These are phyloP conservation scores for Drosophila rhopaloa DNA, from an alignment of 1,140 invertebrate species.

Conservation along the genomic window DNA sequence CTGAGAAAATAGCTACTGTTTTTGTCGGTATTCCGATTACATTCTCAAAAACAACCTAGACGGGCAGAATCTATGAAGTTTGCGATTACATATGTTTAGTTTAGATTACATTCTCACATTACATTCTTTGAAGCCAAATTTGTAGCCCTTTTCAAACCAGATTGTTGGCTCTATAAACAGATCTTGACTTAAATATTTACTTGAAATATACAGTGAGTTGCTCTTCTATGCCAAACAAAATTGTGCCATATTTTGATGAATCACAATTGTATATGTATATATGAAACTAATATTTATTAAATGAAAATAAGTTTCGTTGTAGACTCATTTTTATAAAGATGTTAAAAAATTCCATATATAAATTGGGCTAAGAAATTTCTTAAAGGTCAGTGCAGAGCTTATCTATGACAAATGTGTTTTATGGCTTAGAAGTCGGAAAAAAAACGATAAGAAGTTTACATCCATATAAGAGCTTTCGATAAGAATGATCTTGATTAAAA, in stretches of 20 bases:
- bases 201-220: background rate
- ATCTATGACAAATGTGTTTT: conserved; percentile 8
- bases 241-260: no score
- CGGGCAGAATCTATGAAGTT: background rate
- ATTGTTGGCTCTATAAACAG: no score
- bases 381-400: conserved; percentile 3
- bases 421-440: background rate
- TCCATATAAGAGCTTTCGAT: conserved; percentile 9
- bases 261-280: no score
- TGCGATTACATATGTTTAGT: background rate
- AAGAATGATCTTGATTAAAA: background rate
- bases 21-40: background rate
- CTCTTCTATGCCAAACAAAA: background rate
- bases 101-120: background rate
- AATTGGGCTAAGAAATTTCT: background rate
- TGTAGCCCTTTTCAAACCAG: no score
- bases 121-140: background rate
- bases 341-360: background rate
- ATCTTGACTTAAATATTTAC: background rate
- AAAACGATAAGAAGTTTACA: background rate
- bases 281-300: no score
- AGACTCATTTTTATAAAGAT: background rate
- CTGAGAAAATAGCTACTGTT: background rate
- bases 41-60: background rate
- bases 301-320: no score